Evolutionary conservation across 2,888 invertebrate species (phyloP).

Genomic region (Drosophila austrosaltans): DNA sequence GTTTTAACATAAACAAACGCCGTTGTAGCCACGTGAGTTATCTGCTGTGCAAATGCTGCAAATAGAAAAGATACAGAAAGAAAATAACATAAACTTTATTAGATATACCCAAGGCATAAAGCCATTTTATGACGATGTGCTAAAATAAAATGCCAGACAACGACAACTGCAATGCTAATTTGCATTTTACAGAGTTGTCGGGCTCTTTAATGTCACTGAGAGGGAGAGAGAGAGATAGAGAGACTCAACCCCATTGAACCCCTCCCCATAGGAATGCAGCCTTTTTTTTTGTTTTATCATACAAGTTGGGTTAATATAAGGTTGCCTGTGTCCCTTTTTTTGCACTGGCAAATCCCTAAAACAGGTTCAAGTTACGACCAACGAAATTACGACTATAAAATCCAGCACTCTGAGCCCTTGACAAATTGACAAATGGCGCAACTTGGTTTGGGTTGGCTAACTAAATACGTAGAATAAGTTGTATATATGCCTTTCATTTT

Average conservation of each 20-base stretch:
- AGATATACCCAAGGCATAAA: slow-evolving; percentile 48
- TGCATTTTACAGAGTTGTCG: slow-evolving; percentile 35
- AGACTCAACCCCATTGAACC: background rate
- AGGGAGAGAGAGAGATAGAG: too few species aligned
- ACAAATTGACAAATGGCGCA: slow-evolving; percentile 66
- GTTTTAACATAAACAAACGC: slow-evolving; percentile 68
- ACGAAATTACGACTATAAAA: slow-evolving; percentile 55
- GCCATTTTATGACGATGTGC: slow-evolving; percentile 51
- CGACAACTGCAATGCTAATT: slow-evolving; percentile 41
- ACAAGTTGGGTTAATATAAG: background rate
- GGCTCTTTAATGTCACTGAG: slow-evolving; percentile 33
- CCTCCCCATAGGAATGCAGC: slow-evolving; percentile 48
- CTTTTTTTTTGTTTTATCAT: slow-evolving; percentile 24
- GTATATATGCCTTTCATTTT: slow-evolving; percentile 40
- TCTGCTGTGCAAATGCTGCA: slow-evolving; percentile 66
- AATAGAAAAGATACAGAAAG: slow-evolving; percentile 45
- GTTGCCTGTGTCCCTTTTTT: background rate
- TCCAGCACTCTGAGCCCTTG: slow-evolving; percentile 36
- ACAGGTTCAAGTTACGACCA: slow-evolving; percentile 45
- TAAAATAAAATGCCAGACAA: slow-evolving; percentile 52
- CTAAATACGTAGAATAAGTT: slow-evolving; percentile 10
- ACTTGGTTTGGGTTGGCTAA: background rate
- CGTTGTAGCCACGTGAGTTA: slow-evolving; percentile 59
- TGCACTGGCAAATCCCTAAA: background rate
- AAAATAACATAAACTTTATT: slow-evolving; percentile 62